phyloP scores from a whole-genome alignment of 2,888 invertebrate species.

The Cantharis rufa region DNA sequence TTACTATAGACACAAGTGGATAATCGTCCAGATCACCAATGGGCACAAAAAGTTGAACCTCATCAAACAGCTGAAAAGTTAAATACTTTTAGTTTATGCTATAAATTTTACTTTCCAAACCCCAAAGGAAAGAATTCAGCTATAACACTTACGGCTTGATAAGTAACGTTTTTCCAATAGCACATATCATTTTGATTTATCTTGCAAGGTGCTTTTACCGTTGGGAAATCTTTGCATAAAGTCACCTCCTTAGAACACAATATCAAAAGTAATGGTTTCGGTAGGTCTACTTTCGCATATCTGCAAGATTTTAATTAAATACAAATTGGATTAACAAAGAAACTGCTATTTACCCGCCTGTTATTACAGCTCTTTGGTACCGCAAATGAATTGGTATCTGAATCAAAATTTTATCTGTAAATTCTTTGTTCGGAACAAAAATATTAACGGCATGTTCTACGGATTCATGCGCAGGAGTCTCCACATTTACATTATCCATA shows the following conservation, averaged over 20 bases:
- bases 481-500: constrained; percentile 53
- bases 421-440: constrained; percentile 43
- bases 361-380: constrained; percentile 56
- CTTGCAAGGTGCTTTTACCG: constrained; percentile 52
- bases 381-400: constrained; percentile 57
- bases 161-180: constrained; percentile 55
- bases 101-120: too few species aligned
- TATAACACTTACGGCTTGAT: constrained; percentile 51
- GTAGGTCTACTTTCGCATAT: constrained; percentile 42
- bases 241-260: constrained; percentile 42
- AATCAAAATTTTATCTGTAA: constrained; percentile 45
- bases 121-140: too few species aligned
- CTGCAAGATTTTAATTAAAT: not conserved
- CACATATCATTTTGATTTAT: constrained; percentile 42
- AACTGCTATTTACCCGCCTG: constrained; percentile 49
- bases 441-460: constrained; percentile 49
- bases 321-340: not conserved
- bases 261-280: constrained; percentile 49
- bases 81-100: constrained; percentile 11
- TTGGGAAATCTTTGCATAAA: constrained; percentile 46
- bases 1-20: constrained; percentile 52
- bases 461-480: constrained; percentile 53
- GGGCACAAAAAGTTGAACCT: constrained; percentile 53
- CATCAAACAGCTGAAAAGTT: constrained; percentile 50
- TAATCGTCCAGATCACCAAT: constrained; percentile 56